phyloP scores from a whole-genome alignment of 2,888 invertebrate species.

The Cantharis lateralis region DNA sequence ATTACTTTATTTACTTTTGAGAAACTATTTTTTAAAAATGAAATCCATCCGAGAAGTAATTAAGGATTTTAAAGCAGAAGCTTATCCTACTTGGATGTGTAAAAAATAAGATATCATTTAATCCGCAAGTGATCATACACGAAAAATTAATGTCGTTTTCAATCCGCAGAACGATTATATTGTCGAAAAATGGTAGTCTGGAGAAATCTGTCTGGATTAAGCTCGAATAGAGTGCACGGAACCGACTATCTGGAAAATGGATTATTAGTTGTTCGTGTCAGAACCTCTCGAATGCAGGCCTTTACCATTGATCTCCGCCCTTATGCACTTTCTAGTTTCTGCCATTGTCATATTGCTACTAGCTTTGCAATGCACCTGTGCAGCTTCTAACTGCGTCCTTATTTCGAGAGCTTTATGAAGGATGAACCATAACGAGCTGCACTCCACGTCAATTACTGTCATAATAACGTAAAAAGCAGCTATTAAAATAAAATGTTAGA shows the following conservation, averaged over 20 bases:
- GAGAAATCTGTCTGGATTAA: constrained; percentile 28
- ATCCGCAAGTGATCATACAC: neutral
- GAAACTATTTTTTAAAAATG: constrained; percentile 15
- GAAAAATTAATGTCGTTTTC: constrained; percentile 35
- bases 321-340: constrained; percentile 34
- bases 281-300: constrained; percentile 31
- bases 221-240: constrained; percentile 29
- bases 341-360: constrained; percentile 34
- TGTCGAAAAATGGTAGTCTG: constrained; percentile 35
- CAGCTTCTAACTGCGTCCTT: constrained; percentile 8
- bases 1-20: constrained; percentile 11
- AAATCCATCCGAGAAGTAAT: constrained; percentile 9
- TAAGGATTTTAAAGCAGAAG: neutral
- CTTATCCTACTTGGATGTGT: neutral
- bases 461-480: constrained; percentile 1
- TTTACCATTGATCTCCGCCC: constrained; percentile 38
- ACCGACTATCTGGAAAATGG: constrained; percentile 41
- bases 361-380: constrained; percentile 22
- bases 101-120: neutral
- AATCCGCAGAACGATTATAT: constrained; percentile 36
- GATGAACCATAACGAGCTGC: neutral
- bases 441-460: constrained; percentile 9
- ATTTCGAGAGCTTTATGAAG: constrained; percentile 3
- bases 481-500: neutral
- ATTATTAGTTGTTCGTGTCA: constrained; percentile 44